phyloP scores from a whole-genome alignment of 2,797 vertebrate genomes.

The Microctenopoma lineatum region DNA sequence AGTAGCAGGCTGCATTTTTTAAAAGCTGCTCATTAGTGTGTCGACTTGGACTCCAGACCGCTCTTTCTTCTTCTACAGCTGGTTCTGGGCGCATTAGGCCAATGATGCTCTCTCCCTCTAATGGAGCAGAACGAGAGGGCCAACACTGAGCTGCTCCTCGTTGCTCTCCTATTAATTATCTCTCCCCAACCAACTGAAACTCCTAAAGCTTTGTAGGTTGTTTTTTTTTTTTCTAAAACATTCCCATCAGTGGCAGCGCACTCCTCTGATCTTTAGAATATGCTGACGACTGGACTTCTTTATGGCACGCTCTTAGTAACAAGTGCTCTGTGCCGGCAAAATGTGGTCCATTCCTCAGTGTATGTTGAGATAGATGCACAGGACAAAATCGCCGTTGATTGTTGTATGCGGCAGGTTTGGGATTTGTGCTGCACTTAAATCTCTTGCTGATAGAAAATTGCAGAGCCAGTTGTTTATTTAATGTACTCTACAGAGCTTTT shows the following conservation, averaged over 20 bases:
- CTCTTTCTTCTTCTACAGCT: slow-evolving; percentile 64
- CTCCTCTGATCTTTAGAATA: slow-evolving; percentile 37
- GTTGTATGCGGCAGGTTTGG: slow-evolving; percentile 19
- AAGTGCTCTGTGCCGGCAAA: slow-evolving; percentile 14
- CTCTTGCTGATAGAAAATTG: slow-evolving; percentile 9
- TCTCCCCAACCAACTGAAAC: slow-evolving; percentile 47
- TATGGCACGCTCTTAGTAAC: slow-evolving; percentile 31
- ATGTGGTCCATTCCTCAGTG: slow-evolving; percentile 2
- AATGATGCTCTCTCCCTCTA: slow-evolving; percentile 66
- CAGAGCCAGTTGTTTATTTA: background rate
- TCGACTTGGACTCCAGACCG: slow-evolving; percentile 67
- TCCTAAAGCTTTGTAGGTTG: slow-evolving; percentile 31
- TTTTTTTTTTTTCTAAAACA: slow-evolving; percentile 34
- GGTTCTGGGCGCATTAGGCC: slow-evolving; percentile 60
- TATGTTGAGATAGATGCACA: background rate
- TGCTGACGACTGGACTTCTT: slow-evolving; percentile 41
- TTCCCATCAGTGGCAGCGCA: slow-evolving; percentile 26
- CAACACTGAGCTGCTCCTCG: slow-evolving; percentile 55
- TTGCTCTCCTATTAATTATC: slow-evolving; percentile 75
- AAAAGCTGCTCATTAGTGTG: slow-evolving; percentile 79
- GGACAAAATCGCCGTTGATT: slow-evolving; percentile 16
- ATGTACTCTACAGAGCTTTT: background rate
- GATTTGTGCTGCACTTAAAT: slow-evolving; percentile 7
- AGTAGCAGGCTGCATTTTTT: slow-evolving; percentile 58
- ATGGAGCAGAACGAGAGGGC: slow-evolving; percentile 68